phyloP scores from a whole-genome alignment of 2,888 invertebrate species.

The Priocnemis perturbator region DNA sequence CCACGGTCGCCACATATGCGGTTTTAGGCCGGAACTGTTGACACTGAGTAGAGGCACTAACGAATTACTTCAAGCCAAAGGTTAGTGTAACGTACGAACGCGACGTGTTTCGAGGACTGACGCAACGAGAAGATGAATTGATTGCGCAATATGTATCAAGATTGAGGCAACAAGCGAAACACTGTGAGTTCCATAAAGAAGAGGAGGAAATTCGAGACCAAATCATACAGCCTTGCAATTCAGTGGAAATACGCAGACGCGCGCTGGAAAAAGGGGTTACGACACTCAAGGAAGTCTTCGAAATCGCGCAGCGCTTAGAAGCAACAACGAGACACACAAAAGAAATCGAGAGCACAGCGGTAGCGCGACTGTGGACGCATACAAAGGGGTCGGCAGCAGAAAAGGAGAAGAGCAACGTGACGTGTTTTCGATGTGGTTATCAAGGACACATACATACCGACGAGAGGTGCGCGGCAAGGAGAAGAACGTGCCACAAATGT shows the following conservation, averaged over 20 bases:
- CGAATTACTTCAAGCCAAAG: conserved; percentile 35
- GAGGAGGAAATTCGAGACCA: conserved; percentile 38
- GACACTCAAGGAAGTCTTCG: background rate
- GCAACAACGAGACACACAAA: too few species aligned
- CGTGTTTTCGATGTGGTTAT: conserved; percentile 37
- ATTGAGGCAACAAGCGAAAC: conserved; percentile 34
- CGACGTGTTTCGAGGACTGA: conserved; percentile 36
- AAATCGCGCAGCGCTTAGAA: background rate
- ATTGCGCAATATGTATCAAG: conserved; percentile 28
- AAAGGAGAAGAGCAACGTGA: too few species aligned
- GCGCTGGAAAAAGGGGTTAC: background rate
- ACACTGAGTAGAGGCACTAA: too few species aligned
- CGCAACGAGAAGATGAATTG: conserved; percentile 22
- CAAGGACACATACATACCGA: conserved; percentile 37
- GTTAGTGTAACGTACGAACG: conserved; percentile 34
- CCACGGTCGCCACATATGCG: too few species aligned
- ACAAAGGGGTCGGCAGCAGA: too few species aligned
- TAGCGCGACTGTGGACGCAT: too few species aligned
- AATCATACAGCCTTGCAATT: conserved; percentile 35
- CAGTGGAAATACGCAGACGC: background rate
- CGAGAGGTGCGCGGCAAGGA: conserved; percentile 49
- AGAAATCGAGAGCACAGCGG: too few species aligned
- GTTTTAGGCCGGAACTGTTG: too few species aligned
- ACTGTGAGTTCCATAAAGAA: conserved; percentile 22
- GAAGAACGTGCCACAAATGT: background rate